A percentile compares a stretch with the other conserved stretches of the same genome.
Evolutionary conservation across 2,113 vertebrate species (phyloP).

Genomic region (Junco hyemalis): DNA sequence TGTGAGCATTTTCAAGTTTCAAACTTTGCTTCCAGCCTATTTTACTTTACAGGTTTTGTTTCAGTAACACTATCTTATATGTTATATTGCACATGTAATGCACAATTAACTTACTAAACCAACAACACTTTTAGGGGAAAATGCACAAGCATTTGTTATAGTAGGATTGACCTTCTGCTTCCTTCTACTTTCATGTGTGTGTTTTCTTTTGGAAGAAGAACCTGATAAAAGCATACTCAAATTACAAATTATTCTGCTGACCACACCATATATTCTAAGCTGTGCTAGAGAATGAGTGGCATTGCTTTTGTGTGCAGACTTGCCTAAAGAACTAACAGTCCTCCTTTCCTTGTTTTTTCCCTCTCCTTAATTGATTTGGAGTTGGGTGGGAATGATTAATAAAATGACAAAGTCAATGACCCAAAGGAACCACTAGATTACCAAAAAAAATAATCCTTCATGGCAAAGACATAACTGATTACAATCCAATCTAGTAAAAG

Average conservation of each 20-base stretch:
- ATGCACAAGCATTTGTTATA: background rate
- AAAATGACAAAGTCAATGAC: constrained; percentile 73
- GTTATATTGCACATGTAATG: background rate
- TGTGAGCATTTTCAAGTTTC: background rate
- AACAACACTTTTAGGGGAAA: background rate
- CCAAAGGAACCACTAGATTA: constrained; percentile 72
- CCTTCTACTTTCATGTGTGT: background rate
- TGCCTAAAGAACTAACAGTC: background rate
- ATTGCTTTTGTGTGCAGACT: background rate
- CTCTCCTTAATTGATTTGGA: constrained; percentile 26
- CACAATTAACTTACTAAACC: background rate
- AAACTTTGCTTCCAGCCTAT: background rate
- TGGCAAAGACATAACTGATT: constrained; percentile 78
- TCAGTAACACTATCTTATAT: background rate
- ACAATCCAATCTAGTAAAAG: constrained; percentile 82
- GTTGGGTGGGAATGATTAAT: constrained; percentile 69
- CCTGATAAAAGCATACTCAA: background rate
- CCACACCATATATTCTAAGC: background rate
- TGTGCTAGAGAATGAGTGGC: background rate
- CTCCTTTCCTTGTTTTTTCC: background rate
- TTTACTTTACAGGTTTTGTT: background rate
- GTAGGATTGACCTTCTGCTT: background rate
- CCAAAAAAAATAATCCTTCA: constrained; percentile 64
- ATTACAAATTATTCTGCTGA: background rate
- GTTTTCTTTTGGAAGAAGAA: background rate